phyloP scores from a whole-genome alignment of 2,113 vertebrate species.

The Hydrochoerus hydrochaeris region DNA sequence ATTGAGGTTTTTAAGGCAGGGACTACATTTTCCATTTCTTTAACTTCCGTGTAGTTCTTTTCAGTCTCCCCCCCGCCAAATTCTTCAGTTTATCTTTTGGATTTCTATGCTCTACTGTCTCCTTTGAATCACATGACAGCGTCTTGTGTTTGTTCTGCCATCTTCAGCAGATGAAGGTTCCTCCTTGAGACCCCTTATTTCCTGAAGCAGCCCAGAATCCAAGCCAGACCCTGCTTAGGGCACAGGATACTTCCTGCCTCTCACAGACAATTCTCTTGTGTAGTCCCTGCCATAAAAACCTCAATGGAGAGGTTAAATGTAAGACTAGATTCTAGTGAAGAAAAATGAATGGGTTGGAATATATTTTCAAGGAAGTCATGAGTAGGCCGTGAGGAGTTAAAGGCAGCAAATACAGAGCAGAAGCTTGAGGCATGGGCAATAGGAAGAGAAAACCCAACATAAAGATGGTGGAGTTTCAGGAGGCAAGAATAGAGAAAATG shows the following conservation, averaged over 20 bases:
- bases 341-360: not conserved
- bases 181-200: not conserved
- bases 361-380: not conserved
- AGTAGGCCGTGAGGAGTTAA: not conserved
- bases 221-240: not conserved
- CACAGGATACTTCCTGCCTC: not conserved
- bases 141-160: not conserved
- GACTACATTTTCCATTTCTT: slow-evolving; percentile 25
- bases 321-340: not conserved
- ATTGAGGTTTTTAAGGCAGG: not conserved
- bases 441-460: not conserved
- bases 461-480: not conserved
- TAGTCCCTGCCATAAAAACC: not conserved
- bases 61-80: not conserved
- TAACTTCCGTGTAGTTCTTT: not conserved
- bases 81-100: not conserved
- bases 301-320: not conserved
- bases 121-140: not conserved
- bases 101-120: not conserved
- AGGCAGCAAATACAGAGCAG: not conserved
- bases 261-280: not conserved
- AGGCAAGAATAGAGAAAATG: not conserved
- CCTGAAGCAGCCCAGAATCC: not conserved
- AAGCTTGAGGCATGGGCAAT: not conserved
- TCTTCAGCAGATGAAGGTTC: not conserved